phyloP scores from a whole-genome alignment of 2,888 invertebrate species.

The Nephrotoma appendiculata region DNA sequence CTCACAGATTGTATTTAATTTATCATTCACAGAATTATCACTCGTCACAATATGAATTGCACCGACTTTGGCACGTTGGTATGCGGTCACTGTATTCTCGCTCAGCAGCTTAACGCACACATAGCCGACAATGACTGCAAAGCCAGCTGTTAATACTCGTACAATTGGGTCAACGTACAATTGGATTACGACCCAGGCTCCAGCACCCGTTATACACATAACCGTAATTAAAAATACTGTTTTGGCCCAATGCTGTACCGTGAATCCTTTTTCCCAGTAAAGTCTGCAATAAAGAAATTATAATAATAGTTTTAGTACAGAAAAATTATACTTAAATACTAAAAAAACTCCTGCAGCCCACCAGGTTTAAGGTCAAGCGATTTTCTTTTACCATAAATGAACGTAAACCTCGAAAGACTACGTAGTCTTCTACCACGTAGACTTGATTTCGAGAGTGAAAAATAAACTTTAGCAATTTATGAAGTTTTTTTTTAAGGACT shows the following conservation, averaged over 20 bases:
- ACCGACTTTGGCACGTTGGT: constrained; percentile 79
- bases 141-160: constrained; percentile 66
- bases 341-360: too few relatives aligned
- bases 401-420: too few relatives aligned
- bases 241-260: constrained; percentile 69
- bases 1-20: constrained; percentile 30
- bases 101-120: constrained; percentile 77
- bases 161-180: constrained; percentile 62
- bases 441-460: too few relatives aligned
- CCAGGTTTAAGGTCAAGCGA: too few relatives aligned
- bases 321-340: not conserved
- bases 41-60: constrained; percentile 57
- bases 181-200: constrained; percentile 67
- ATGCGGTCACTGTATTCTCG: constrained; percentile 77
- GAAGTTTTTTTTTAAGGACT: too few relatives aligned
- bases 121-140: constrained; percentile 68
- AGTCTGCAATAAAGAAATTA: constrained; percentile 34
- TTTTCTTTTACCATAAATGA: too few relatives aligned
- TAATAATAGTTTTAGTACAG: not conserved
- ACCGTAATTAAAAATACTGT: constrained; percentile 63
- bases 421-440: too few relatives aligned
- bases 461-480: too few relatives aligned
- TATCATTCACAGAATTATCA: constrained; percentile 19
- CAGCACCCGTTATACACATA: constrained; percentile 63
- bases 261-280: constrained; percentile 74